Conservation (phyloP, 2,888 invertebrate genomes). For the Bombylius discolor region DNA sequence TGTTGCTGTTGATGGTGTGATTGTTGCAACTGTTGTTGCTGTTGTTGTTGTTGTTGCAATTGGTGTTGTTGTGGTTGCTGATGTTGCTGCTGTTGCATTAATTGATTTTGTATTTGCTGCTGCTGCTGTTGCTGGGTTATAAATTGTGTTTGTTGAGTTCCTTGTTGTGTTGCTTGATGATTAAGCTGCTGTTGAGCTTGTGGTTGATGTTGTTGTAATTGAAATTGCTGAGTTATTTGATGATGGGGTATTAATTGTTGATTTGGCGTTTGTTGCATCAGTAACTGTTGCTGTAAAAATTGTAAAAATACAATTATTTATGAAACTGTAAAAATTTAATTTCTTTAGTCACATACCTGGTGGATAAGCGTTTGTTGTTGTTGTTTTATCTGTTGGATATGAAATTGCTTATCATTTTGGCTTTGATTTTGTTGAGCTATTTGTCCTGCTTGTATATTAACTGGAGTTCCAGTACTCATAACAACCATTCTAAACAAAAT, state of each 20-base stretch:
- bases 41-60: slow-evolving; percentile 22
- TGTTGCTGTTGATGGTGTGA: slow-evolving; percentile 23
- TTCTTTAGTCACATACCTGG: slow-evolving; percentile 15
- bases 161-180: slow-evolving; percentile 28
- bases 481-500: slow-evolving; percentile 32
- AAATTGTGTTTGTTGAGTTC: slow-evolving; percentile 32
- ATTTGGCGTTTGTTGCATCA: slow-evolving; percentile 27
- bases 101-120: slow-evolving; percentile 38
- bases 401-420: slow-evolving; percentile 31
- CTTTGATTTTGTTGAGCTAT: slow-evolving; percentile 26
- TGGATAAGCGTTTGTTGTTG: slow-evolving; percentile 23
- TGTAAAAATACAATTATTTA: not conserved
- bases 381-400: slow-evolving; percentile 25
- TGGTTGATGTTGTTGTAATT: slow-evolving; percentile 20
- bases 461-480: slow-evolving; percentile 34
- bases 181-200: slow-evolving; percentile 20
- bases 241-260: slow-evolving; percentile 23
- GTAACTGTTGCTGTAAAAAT: slow-evolving; percentile 19
- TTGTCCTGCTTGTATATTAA: slow-evolving; percentile 32
- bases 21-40: slow-evolving; percentile 20
- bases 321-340: not conserved
- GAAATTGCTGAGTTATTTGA: slow-evolving; percentile 25
- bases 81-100: slow-evolving; percentile 35
- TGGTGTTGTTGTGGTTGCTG: slow-evolving; percentile 27
- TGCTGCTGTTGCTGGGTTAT: slow-evolving; percentile 41